Base-by-base conservation (phyloP, 2,113 vertebrate genomes). In the Tenrec ecaudatus region DNA sequence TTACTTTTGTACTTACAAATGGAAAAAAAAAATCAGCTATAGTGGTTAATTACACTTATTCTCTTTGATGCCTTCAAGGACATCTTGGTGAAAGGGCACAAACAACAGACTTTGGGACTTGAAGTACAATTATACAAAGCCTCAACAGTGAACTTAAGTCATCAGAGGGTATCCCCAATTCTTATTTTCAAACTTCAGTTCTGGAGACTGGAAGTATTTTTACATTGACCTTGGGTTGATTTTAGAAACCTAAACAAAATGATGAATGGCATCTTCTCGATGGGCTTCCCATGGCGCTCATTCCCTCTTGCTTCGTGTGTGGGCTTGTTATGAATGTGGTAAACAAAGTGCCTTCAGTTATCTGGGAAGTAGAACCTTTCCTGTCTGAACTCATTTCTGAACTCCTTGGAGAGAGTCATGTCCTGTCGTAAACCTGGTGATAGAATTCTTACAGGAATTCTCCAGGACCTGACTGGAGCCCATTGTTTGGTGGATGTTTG, bases 381-480 rank as follows among this genome's bases (percentile, higher is more conserved):
- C 91, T 95, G 84, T 78, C 22, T 86, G 73, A 94, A 66, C 25
- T 96, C 68, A 53, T 81, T 91, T 85, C 62, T 57, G 69, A 96
- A 91, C 76, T 10, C 68, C 38, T 82, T 89, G 43, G 77, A 77
- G 73, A 82, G 71, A 86, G 66, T 57, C 33, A 25, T 0, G 38
- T 79, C 88, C 84, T 85, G 60, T 9, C 33, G 4, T 91, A 78
- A 78, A 57, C 77, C 25, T 29, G 58, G 77, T 33, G 64, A 17
- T 69, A 4, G 60, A 84, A 83, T 94, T 96, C 89, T 88, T 77
- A 3, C 2, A 33, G 12, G 43, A 53, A 36, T 23, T 60, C 2
- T 1, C 75, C 92, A 94, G 94, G 96, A 90, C 95, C 40, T 94
- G 94, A 58, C 88, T 12, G 15, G 82, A 76, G n/a, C 22, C 36